phyloP scores from a whole-genome alignment of 30 jellyfish, hydroid and myxozoan species.

The Sanderia malayensis region DNA sequence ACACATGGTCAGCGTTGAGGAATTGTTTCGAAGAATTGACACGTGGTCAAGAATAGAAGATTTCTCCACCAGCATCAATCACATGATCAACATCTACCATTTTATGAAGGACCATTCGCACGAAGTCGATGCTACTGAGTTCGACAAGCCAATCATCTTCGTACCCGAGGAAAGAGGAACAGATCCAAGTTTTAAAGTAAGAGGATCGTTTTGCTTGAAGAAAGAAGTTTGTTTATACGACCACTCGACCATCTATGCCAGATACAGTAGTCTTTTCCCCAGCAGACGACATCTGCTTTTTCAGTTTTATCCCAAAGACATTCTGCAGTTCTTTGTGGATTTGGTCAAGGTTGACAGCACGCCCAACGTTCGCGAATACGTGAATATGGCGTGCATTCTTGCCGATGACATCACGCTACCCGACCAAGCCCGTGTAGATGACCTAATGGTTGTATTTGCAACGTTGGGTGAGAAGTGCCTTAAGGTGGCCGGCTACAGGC shows the following conservation, averaged over 20 bases:
- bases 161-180: constrained; percentile 10
- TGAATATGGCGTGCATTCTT: constrained; percentile 48
- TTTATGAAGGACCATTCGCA: constrained; percentile 11
- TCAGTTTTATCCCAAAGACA: constrained; percentile 58
- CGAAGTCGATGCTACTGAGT: constrained; percentile 33
- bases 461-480: constrained; percentile 51
- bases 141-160: constrained; percentile 49
- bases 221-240: constrained; percentile 75
- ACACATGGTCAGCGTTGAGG: constrained; percentile 18
- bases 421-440: constrained; percentile 31
- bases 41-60: constrained; percentile 50
- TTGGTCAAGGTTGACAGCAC: constrained; percentile 40
- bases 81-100: constrained; percentile 53
- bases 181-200: neutral
- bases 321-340: constrained; percentile 46
- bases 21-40: constrained; percentile 33
- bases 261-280: neutral
- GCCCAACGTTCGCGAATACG: constrained; percentile 68
- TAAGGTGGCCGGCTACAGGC: too few relatives aligned
- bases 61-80: constrained; percentile 65
- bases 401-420: constrained; percentile 71
- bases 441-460: constrained; percentile 52
- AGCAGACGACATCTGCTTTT: constrained; percentile 40
- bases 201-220: constrained; percentile 53
- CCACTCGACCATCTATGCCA: constrained; percentile 49